phyloP scores from a whole-genome alignment of 1,140 invertebrate genomes.

The Hesperophylax magnus region DNA sequence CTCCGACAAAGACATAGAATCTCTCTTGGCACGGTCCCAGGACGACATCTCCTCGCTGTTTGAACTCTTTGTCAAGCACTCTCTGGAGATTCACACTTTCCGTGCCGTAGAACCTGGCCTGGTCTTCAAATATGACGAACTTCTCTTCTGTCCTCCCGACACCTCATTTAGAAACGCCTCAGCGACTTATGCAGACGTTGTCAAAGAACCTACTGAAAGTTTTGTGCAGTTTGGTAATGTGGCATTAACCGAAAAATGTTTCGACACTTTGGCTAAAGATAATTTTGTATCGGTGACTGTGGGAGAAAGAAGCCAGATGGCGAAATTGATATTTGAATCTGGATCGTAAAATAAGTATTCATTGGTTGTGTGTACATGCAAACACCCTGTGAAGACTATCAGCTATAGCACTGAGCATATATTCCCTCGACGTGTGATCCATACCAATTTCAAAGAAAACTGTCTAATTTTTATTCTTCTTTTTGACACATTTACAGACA shows the following conservation, averaged over 20 bases:
- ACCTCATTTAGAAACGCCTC: slow-evolving; percentile 38
- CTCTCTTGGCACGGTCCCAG: slow-evolving; percentile 32
- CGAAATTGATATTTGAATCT: slow-evolving; percentile 53
- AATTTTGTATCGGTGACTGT: slow-evolving; percentile 50
- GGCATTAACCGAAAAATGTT: slow-evolving; percentile 49
- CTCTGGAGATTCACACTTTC: slow-evolving; percentile 48
- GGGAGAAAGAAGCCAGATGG: slow-evolving; percentile 50
- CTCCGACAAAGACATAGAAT: slow-evolving; percentile 53
- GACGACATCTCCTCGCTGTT: slow-evolving; percentile 49
- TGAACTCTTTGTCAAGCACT: slow-evolving; percentile 54
- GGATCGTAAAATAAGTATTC: neutral
- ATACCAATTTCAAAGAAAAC: no score
- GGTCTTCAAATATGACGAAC: slow-evolving; percentile 48
- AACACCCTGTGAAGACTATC: no score
- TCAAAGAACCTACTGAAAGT: slow-evolving; percentile 15
- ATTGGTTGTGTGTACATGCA: no score
- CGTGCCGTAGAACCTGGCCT: slow-evolving; percentile 48
- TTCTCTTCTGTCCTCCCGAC: slow-evolving; percentile 43
- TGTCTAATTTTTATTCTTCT: no score
- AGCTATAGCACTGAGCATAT: no score
- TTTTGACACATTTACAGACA: no score
- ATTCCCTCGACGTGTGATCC: no score
- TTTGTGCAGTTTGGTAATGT: slow-evolving; percentile 41
- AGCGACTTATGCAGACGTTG: neutral
- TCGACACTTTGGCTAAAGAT: slow-evolving; percentile 45